A percentile compares a stretch with the other conserved stretches of the same genome.
Conservation (phyloP, 2,888 invertebrate species). For the Thera obeliscata region DNA sequence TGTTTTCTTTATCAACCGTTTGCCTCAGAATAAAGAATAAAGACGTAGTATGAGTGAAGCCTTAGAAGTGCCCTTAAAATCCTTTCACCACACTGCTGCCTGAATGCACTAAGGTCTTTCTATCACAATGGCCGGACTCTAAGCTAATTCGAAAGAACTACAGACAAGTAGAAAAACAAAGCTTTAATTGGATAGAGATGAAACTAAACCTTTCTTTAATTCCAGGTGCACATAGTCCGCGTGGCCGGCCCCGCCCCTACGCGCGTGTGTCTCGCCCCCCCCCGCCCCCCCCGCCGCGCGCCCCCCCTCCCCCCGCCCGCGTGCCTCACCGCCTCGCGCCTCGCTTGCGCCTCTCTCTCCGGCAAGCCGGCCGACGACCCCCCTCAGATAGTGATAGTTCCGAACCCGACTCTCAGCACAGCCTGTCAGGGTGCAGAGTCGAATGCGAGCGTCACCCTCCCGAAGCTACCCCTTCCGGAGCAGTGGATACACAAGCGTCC, state of each 20-base stretch:
- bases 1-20: too few relatives aligned
- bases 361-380: constrained; percentile 48
- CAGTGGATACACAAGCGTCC: constrained; percentile 77
- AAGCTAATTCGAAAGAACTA: too few relatives aligned
- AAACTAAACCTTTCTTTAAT: constrained; percentile 16
- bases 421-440: constrained; percentile 37
- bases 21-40: too few relatives aligned
- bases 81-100: too few relatives aligned
- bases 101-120: too few relatives aligned
- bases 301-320: constrained; percentile 36
- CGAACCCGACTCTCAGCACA: constrained; percentile 44
- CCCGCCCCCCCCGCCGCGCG: constrained; percentile 41
- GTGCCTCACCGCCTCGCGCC: constrained; percentile 43
- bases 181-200: too few relatives aligned
- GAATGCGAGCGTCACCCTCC: constrained; percentile 54
- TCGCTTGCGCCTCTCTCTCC: constrained; percentile 47
- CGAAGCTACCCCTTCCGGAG: constrained; percentile 72
- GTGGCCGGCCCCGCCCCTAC: constrained; percentile 45
- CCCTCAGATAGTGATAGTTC: constrained; percentile 50
- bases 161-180: too few relatives aligned
- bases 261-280: constrained; percentile 40
- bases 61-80: too few relatives aligned
- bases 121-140: too few relatives aligned
- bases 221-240: constrained; percentile 74
- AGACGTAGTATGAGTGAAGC: too few relatives aligned